Evolutionary conservation across 2,113 vertebrate genomes (phyloP), one percentile per base, ranked within the genome.

Genomic region (Perca schrenkii): DNA sequence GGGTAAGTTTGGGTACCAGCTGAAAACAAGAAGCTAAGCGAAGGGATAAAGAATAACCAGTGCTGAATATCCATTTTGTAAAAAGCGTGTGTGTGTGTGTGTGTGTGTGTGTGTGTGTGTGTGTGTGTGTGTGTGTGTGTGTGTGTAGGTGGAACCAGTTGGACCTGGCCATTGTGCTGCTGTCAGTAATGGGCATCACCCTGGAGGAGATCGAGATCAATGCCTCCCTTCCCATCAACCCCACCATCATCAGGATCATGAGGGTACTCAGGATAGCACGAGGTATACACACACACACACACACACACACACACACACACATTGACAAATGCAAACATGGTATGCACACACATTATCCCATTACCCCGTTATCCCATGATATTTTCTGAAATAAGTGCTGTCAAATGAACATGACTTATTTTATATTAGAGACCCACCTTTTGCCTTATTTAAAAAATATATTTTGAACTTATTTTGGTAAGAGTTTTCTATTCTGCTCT

Each of bases 221-320:
- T 0, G 98, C 98, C 1, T 97, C 98, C 0, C 96, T 99, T 40
- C 98, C 98, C 82, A 99, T 99, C 93, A 99, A 99, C 88, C 98
- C 98, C 50, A 99, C 98, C 79, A 99, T 99, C 94, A 99, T 99
- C 89, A 96, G 98, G 47, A 99, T 99, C 94, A 99, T 99, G 98
- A 96, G 98, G 54, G 98, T 99, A 21, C 95, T 99, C 58, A 96
- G 98, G 17, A 99, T 99, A 0, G 97, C 98, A 53, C 94, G 98
- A 79, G 98, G 98, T 99, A 90, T 93, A 90, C 36, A 17, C 43
- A 77, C 49, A 19, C 36, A 90, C 46, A 17, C 43, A 77, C 73
- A 60, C 53, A 57, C 17, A 65, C 49, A 19, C 46, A 90, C 46
- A 16, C 43, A 77, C 25, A 25, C 25, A 25, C 25, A 67, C 49